Conservation (phyloP, 64 coral and sea anemone species). For the Anthopleura sola region DNA sequence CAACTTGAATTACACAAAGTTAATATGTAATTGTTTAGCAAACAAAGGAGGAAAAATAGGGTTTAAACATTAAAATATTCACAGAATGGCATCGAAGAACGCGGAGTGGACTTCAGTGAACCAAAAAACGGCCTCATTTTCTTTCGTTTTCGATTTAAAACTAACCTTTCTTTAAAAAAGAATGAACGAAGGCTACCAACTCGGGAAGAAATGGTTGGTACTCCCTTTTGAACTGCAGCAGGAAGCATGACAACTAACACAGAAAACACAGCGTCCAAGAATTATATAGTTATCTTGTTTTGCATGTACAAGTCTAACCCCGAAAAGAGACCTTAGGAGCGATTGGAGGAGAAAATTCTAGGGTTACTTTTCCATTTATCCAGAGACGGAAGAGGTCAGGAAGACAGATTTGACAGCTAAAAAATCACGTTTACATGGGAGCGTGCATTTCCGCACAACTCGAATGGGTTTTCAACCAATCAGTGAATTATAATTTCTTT, state of each 20-base stretch:
- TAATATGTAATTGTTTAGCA: conserved; percentile 9
- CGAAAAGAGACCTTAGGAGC: not conserved
- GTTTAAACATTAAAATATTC: not conserved
- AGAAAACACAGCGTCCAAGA: not conserved
- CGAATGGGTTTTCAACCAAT: not conserved
- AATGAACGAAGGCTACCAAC: not conserved
- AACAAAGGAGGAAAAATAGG: not conserved
- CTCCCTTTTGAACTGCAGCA: not conserved
- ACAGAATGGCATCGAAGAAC: too few species aligned
- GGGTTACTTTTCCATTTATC: not conserved
- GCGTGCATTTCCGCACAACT: not conserved
- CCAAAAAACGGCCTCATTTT: not conserved
- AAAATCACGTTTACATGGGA: not conserved
- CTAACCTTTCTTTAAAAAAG: not conserved
- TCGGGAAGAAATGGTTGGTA: not conserved
- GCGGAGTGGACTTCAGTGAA: not conserved
- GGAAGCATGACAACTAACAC: not conserved
- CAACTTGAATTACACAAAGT: not conserved
- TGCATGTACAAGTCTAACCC: not conserved
- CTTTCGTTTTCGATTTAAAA: not conserved
- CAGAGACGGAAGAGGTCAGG: not conserved
- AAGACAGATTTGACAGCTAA: not conserved
- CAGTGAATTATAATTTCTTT: not conserved
- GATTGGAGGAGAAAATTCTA: not conserved
- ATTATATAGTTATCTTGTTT: too few species aligned